A percentile compares a stretch with the other conserved stretches of the same genome.
Evolutionary conservation across 2,888 invertebrate genomes (phyloP).

Genomic region (Pardosa pseudoannulata): DNA sequence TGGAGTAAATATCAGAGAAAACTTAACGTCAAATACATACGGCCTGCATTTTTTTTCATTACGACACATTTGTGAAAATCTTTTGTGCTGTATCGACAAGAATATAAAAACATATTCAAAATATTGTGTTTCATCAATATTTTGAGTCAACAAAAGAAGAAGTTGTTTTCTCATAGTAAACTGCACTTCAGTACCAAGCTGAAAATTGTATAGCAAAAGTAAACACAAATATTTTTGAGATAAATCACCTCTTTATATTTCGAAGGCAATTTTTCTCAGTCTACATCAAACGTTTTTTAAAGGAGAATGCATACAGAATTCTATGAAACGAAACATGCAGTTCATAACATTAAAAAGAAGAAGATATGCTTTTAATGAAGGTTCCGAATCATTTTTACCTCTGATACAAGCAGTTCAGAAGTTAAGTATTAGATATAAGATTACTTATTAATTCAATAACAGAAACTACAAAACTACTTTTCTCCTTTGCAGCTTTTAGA

Average conservation of each 20-base stretch:
- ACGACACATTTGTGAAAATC: neutral
- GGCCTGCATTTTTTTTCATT: neutral
- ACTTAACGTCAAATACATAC: neutral
- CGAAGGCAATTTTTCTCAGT: neutral
- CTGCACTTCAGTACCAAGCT: neutral
- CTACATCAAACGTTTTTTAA: too few species aligned
- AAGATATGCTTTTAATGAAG: too few species aligned
- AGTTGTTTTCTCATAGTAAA: neutral
- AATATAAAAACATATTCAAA: too few species aligned
- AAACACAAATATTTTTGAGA: slow-evolving; percentile 12
- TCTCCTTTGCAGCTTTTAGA: too few species aligned
- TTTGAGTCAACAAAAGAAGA: neutral
- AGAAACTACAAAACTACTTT: too few species aligned
- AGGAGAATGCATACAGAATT: too few species aligned
- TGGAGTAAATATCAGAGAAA: neutral
- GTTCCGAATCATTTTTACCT: too few species aligned
- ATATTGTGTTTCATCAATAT: neutral
- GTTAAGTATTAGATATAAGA: too few species aligned
- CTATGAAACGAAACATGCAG: too few species aligned
- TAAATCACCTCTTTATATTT: neutral
- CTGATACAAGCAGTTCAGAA: too few species aligned
- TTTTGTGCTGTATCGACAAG: neutral
- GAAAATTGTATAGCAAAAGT: neutral
- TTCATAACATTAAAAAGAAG: too few species aligned
- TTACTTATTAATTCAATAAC: too few species aligned